These are phyloP conservation scores for Thomomys bottae DNA, from an alignment of 2,113 vertebrate species.

Conservation along the genomic window DNA sequence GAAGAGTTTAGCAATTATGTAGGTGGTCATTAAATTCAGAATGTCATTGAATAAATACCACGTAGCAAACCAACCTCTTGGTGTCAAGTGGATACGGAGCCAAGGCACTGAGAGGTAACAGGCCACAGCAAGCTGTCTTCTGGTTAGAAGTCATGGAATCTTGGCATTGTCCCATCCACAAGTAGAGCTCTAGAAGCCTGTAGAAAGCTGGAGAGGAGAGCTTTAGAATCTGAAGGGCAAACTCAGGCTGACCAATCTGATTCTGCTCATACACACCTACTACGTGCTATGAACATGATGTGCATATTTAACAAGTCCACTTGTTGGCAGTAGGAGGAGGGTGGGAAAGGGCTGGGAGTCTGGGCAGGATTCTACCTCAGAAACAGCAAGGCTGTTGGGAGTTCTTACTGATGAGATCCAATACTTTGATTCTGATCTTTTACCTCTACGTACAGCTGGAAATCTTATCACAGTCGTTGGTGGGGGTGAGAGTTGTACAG, in stretches of 20 bases:
- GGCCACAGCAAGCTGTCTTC: background rate
- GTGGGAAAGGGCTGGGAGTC: background rate
- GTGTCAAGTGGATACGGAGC: background rate
- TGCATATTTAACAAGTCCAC: background rate
- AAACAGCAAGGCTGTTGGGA: background rate
- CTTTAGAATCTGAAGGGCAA: background rate
- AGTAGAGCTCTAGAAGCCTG: background rate
- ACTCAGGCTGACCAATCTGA: background rate
- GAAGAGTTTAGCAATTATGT: background rate
- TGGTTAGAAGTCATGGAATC: background rate
- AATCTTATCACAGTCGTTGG: background rate
- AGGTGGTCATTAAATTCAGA: slow-evolving; percentile 9
- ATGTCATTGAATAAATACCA: slow-evolving; percentile 59
- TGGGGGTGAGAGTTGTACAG: background rate
- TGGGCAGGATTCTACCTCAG: background rate
- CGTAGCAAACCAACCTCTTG: slow-evolving; percentile 23
- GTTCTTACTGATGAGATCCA: background rate
- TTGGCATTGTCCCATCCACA: background rate
- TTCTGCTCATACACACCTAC: background rate
- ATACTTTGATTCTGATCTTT: background rate
- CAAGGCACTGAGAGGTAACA: background rate
- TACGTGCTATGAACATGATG: too few species aligned
- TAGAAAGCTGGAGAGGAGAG: background rate
- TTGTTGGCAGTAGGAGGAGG: background rate
- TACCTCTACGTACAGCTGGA: background rate